Conservation (phyloP, 2,113 vertebrate genomes). For the Ptyas mucosa region DNA sequence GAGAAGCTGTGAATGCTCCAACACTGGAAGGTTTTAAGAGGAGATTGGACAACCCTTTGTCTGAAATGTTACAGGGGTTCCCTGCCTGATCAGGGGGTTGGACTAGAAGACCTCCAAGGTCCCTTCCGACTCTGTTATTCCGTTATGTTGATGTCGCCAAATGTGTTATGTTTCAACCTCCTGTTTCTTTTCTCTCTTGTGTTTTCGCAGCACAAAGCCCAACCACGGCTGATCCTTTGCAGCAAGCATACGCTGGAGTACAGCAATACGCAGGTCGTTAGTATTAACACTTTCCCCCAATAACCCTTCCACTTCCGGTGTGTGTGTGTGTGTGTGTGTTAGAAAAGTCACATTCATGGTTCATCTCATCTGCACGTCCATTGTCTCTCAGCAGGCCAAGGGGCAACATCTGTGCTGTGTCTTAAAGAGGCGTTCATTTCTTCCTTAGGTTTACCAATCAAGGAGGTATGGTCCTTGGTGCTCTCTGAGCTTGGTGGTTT, state of each 20-base stretch:
- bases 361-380: too few species aligned
- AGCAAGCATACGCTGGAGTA: conserved; percentile 99
- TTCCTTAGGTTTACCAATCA: not conserved
- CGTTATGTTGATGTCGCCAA: not conserved
- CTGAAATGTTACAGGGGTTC: too few species aligned
- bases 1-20: too few species aligned
- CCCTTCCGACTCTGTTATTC: not conserved
- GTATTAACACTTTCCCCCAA: conserved; percentile 75
- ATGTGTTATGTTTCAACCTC: conserved; percentile 34
- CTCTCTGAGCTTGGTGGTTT: too few species aligned
- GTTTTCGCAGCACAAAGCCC: conserved; percentile 93
- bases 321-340: too few species aligned
- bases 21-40: too few species aligned
- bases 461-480: not conserved
- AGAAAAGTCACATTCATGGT: not conserved
- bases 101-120: not conserved
- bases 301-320: conserved; percentile 48
- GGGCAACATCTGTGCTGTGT: not conserved
- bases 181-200: conserved; percentile 57
- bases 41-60: too few species aligned
- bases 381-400: too few species aligned
- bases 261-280: conserved; percentile 99
- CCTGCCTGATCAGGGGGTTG: not conserved
- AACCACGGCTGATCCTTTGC: conserved; percentile 94
- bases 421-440: not conserved